phyloP scores from a whole-genome alignment of 2,797 vertebrate genomes.

The Acanthurus leucopareius region DNA sequence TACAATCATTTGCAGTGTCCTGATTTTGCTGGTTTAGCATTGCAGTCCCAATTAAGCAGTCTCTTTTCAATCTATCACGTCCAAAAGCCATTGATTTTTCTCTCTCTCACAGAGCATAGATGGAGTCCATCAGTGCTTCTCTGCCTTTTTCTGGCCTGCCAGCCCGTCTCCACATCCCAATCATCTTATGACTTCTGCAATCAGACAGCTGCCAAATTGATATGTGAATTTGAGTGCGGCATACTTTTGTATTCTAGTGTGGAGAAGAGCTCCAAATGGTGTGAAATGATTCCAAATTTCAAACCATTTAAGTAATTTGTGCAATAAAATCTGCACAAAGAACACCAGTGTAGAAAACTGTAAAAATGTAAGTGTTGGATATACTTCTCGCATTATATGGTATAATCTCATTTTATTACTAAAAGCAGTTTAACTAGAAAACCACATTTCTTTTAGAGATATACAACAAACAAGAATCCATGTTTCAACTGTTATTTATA shows the following conservation, averaged over 20 bases:
- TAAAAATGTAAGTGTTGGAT: not conserved
- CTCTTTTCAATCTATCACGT: constrained; percentile 63
- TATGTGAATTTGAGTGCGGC: not conserved
- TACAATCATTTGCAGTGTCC: constrained; percentile 51
- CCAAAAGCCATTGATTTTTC: constrained; percentile 61
- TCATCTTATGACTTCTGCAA: not conserved
- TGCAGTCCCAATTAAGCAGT: constrained; percentile 61
- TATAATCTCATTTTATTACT: not conserved
- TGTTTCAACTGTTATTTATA: no score
- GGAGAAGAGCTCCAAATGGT: not conserved
- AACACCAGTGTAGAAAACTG: not conserved
- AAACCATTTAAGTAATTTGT: not conserved
- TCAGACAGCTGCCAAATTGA: constrained; percentile 5
- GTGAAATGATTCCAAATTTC: not conserved
- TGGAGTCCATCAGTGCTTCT: constrained; percentile 29
- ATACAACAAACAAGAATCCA: no score
- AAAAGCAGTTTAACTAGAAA: not conserved
- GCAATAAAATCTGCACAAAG: not conserved
- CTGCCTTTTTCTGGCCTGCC: constrained; percentile 10
- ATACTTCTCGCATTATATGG: not conserved
- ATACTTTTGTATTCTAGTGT: not conserved
- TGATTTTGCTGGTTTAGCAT: constrained; percentile 68
- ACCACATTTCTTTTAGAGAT: no score
- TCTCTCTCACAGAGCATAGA: constrained; percentile 8
- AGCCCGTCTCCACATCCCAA: constrained; percentile 2